phyloP scores from a whole-genome alignment of 2,113 vertebrate species.

The Apistogramma diplotaenia region DNA sequence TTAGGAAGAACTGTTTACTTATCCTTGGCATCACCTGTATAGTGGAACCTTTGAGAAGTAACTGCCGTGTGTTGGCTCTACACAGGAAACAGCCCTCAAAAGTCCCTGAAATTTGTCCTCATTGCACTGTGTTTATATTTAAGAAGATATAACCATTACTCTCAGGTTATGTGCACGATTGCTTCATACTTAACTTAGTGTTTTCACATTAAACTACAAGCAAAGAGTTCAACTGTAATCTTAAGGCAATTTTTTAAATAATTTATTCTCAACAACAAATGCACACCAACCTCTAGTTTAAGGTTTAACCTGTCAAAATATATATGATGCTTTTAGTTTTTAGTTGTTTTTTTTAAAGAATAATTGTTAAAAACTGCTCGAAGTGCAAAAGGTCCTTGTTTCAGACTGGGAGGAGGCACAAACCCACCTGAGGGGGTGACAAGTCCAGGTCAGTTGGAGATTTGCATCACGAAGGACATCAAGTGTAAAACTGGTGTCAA shows the following conservation, averaged over 20 bases:
- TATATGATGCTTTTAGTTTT: background rate
- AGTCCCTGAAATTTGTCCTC: background rate
- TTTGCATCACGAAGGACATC: background rate
- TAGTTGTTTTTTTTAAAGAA: no score
- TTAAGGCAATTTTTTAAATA: no score
- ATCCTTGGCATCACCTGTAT: slow-evolving; percentile 1
- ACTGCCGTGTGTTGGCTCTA: background rate
- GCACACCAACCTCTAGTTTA: background rate
- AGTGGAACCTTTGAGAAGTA: background rate
- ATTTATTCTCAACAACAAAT: background rate
- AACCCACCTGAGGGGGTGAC: background rate
- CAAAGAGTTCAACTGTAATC: background rate
- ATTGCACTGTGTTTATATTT: background rate
- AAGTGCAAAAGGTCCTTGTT: no score
- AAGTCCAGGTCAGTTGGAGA: background rate
- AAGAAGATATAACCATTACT: background rate
- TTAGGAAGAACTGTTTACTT: slow-evolving; percentile 11
- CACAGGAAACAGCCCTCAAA: background rate
- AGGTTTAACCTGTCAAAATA: background rate
- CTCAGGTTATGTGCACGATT: background rate
- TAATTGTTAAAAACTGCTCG: no score
- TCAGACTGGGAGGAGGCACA: background rate
- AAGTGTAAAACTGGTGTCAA: background rate
- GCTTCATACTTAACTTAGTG: background rate
- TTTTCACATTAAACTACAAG: background rate